A percentile compares a stretch with the other conserved stretches of the same genome.
These are phyloP conservation scores for Drosophila neotestacea DNA, from an alignment of 2,888 invertebrate genomes.

Conservation along the genomic window DNA sequence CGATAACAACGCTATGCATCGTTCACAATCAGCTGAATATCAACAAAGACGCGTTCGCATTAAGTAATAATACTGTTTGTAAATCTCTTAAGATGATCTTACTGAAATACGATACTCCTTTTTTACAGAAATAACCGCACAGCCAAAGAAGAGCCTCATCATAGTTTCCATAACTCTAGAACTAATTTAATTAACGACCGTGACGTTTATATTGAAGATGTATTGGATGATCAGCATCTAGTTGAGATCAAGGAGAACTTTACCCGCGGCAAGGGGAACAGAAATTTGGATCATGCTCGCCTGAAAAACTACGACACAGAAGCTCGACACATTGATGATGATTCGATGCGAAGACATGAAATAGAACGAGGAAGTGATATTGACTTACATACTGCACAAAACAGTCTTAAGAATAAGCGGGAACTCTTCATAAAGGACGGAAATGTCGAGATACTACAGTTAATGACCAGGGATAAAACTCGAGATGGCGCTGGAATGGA, in stretches of 20 bases:
- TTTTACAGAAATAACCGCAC: constrained; percentile 81
- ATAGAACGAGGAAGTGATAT: constrained; percentile 91
- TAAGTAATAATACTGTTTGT: constrained; percentile 61
- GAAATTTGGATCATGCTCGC: constrained; percentile 56
- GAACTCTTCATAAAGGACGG: constrained; percentile 93
- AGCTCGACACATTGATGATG: constrained; percentile 88
- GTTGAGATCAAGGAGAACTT: constrained; percentile 70
- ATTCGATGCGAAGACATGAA: constrained; percentile 91
- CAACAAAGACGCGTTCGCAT: constrained; percentile 83
- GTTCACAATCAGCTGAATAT: constrained; percentile 83
- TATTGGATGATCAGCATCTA: constrained; percentile 76
- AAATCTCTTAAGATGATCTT: not conserved
- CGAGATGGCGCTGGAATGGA: constrained; percentile 83
- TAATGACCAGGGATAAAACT: constrained; percentile 90
- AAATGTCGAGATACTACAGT: constrained; percentile 92
- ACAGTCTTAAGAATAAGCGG: constrained; percentile 86
- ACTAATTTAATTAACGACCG: constrained; percentile 85
- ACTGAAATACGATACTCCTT: not conserved
- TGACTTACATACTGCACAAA: constrained; percentile 83
- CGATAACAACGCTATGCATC: constrained; percentile 60
- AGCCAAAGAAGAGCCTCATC: constrained; percentile 84
- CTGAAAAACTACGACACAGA: constrained; percentile 67
- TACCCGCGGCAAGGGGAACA: constrained; percentile 80
- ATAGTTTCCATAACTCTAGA: constrained; percentile 85
- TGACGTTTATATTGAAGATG: constrained; percentile 84